phyloP scores from a whole-genome alignment of 2,797 vertebrate genomes.

The Kryptolebias ocellatus region DNA sequence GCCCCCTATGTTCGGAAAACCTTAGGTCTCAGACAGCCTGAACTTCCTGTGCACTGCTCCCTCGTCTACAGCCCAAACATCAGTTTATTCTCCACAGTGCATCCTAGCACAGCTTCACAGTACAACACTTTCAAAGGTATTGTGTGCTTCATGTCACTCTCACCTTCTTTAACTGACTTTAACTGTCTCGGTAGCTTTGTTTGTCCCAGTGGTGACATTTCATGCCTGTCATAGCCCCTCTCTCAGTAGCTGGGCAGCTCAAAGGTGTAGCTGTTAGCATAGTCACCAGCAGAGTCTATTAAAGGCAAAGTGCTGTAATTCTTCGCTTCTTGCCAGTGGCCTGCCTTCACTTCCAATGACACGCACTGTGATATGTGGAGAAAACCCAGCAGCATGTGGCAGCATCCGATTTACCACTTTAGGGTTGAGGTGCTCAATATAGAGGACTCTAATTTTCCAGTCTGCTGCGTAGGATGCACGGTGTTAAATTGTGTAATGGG shows the following conservation, averaged over 20 bases:
- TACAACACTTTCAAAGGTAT: constrained; percentile 4
- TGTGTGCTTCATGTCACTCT: constrained; percentile 4
- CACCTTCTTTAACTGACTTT: constrained; percentile 28
- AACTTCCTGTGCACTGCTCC: neutral
- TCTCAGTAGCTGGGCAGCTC: constrained; percentile 33
- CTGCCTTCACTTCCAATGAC: constrained; percentile 73
- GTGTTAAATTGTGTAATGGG: constrained; percentile 47
- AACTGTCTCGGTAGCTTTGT: constrained; percentile 46
- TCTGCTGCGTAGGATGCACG: constrained; percentile 43
- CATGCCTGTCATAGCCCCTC: constrained; percentile 53
- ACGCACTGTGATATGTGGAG: constrained; percentile 68
- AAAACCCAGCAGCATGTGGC: constrained; percentile 60
- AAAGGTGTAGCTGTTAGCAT: constrained; percentile 59
- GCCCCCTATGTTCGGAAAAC: no score
- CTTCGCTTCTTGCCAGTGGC: constrained; percentile 60
- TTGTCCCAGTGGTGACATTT: constrained; percentile 62
- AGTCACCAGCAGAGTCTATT: constrained; percentile 71
- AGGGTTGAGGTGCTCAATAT: constrained; percentile 55
- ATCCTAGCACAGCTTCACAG: constrained; percentile 6
- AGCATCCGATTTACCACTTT: constrained; percentile 68
- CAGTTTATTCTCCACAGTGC: neutral
- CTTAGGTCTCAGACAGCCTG: no score
- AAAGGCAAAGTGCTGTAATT: constrained; percentile 72
- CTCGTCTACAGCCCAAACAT: neutral
- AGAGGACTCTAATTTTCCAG: constrained; percentile 61